These are phyloP conservation scores for Euschistus heros DNA, from an alignment of 1,140 invertebrate genomes.

Conservation along the genomic window DNA sequence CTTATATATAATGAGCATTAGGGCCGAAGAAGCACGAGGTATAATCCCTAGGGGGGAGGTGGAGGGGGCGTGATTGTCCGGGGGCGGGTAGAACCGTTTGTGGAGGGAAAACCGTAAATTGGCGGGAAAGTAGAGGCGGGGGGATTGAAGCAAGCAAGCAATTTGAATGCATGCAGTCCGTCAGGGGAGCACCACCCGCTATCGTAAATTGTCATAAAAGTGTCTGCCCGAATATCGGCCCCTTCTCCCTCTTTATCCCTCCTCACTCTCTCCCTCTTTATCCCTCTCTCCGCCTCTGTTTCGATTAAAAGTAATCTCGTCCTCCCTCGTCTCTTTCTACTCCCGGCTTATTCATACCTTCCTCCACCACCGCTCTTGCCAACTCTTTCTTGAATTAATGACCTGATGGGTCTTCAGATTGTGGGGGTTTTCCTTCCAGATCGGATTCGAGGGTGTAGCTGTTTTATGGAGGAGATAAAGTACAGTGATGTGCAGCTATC, in stretches of 20 bases:
- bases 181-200: constrained; percentile 19
- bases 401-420: too few species aligned
- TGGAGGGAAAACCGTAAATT: constrained; percentile 24
- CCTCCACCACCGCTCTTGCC: too few species aligned
- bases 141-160: constrained; percentile 28
- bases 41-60: neutral
- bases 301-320: constrained; percentile 10
- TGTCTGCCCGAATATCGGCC: constrained; percentile 26
- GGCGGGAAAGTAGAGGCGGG: constrained; percentile 22
- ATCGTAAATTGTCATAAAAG: constrained; percentile 29
- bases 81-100: constrained; percentile 1
- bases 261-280: neutral
- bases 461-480: too few species aligned
- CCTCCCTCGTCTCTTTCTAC: constrained; percentile 13
- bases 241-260: neutral
- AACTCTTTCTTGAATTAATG: too few species aligned
- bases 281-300: constrained; percentile 11
- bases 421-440: too few species aligned
- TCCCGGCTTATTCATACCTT: neutral
- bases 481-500: too few species aligned
- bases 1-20: too few species aligned
- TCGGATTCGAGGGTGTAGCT: too few species aligned
- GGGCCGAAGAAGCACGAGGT: too few species aligned
- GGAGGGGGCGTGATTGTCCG: constrained; percentile 6
- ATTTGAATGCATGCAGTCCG: constrained; percentile 28